Evolutionary conservation across 2,888 invertebrate genomes (phyloP).

Genomic region (Rotaria socialis): DNA sequence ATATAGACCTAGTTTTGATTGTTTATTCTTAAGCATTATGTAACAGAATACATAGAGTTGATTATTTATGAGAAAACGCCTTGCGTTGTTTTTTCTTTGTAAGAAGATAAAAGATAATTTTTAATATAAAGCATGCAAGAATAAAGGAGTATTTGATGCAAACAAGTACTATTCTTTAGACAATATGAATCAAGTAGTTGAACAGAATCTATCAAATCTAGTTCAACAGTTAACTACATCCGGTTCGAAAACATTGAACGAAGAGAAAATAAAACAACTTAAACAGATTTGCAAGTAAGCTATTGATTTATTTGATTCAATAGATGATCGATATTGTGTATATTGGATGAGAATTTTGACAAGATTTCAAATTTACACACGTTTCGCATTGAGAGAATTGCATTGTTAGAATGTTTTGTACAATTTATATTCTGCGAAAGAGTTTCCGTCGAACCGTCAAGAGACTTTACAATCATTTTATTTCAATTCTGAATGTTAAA

Average conservation of each 20-base stretch:
- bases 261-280: not conserved
- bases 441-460: too few relatives aligned
- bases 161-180: not conserved
- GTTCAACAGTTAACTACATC: not conserved
- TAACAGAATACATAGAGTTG: not conserved
- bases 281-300: conserved; percentile 18
- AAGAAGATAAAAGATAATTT: not conserved
- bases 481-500: too few relatives aligned
- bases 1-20: too few relatives aligned
- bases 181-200: conserved; percentile 13
- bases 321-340: too few relatives aligned
- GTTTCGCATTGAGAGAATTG: too few relatives aligned
- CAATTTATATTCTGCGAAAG: too few relatives aligned
- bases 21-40: not conserved
- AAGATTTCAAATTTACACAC: too few relatives aligned
- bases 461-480: too few relatives aligned
- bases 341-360: too few relatives aligned
- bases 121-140: not conserved
- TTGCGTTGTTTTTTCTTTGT: not conserved
- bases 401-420: too few relatives aligned
- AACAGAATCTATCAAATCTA: not conserved
- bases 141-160: not conserved
- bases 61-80: not conserved
- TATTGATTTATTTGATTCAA: too few relatives aligned
- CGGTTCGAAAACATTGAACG: not conserved